Evolutionary conservation across 2,113 vertebrate genomes (phyloP).

Genomic region (Cryptomyrus ogoouensis): DNA sequence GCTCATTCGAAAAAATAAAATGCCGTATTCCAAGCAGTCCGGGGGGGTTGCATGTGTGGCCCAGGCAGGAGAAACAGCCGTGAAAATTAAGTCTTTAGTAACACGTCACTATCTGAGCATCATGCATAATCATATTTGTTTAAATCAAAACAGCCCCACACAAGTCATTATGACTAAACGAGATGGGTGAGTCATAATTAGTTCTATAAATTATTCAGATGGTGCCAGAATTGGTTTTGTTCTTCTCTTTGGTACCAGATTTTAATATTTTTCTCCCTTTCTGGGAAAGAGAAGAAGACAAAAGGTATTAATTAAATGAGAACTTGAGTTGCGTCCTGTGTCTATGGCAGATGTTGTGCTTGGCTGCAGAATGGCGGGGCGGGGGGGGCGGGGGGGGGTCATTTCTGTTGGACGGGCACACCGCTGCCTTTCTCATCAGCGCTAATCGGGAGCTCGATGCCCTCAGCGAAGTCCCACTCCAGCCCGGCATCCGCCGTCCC

Average conservation of each 20-base stretch:
- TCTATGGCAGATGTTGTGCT: constrained; percentile 54
- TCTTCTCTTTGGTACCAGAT: neutral
- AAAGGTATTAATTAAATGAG: constrained; percentile 41
- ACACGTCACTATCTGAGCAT: no score
- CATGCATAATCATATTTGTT: neutral
- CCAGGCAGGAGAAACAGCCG: neutral
- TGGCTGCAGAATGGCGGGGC: constrained; percentile 42
- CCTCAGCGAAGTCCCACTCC: constrained; percentile 51
- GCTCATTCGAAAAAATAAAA: constrained; percentile 2
- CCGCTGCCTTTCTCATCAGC: constrained; percentile 51
- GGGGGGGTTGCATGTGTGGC: neutral
- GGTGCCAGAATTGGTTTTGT: neutral
- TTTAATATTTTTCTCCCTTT: constrained; percentile 19
- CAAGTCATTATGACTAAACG: neutral
- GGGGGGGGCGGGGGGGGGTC: constrained; percentile 3
- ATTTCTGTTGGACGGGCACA: constrained; percentile 51
- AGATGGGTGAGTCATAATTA: neutral
- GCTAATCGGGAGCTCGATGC: constrained; percentile 35
- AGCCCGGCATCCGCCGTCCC: constrained; percentile 34
- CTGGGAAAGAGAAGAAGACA: constrained; percentile 7
- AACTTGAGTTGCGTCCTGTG: constrained; percentile 23
- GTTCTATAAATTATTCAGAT: neutral
- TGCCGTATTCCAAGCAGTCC: neutral
- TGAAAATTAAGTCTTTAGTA: neutral
- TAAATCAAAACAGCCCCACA: neutral